Conservation (phyloP, 2,797 vertebrate genomes). For the Myotis planiceps region DNA sequence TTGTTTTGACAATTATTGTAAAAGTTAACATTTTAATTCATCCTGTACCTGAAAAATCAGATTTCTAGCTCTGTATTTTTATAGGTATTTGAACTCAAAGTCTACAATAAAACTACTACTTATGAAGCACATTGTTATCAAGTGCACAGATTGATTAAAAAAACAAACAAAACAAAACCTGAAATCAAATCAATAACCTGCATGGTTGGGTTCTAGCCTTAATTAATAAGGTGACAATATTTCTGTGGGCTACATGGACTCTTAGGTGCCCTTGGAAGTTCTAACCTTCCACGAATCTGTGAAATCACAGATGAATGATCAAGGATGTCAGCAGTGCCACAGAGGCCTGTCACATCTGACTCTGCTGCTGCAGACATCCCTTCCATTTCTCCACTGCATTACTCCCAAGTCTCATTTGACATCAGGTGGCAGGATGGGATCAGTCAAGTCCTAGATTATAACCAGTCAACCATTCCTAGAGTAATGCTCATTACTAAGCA, state of each 20-base stretch:
- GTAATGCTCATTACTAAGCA: not conserved
- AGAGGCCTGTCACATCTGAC: not conserved
- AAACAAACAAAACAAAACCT: not conserved
- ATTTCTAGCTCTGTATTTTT: not conserved
- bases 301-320: not conserved
- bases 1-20: not conserved
- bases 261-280: not conserved
- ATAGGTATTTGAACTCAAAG: not conserved
- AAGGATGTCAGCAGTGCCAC: not conserved
- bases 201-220: not conserved
- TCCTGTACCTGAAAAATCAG: not conserved
- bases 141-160: not conserved
- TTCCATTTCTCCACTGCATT: not conserved
- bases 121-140: not conserved
- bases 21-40: not conserved
- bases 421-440: not conserved
- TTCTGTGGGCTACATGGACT: not conserved
- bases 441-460: not conserved
- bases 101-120: not conserved
- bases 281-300: not conserved
- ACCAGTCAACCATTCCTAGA: not conserved
- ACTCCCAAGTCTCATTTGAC: not conserved
- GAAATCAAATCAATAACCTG: not conserved
- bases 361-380: not conserved
- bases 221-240: not conserved